phyloP scores from a whole-genome alignment of 37 sponge, comb jelly and placozoan genomes.

The Crambe crambe region DNA sequence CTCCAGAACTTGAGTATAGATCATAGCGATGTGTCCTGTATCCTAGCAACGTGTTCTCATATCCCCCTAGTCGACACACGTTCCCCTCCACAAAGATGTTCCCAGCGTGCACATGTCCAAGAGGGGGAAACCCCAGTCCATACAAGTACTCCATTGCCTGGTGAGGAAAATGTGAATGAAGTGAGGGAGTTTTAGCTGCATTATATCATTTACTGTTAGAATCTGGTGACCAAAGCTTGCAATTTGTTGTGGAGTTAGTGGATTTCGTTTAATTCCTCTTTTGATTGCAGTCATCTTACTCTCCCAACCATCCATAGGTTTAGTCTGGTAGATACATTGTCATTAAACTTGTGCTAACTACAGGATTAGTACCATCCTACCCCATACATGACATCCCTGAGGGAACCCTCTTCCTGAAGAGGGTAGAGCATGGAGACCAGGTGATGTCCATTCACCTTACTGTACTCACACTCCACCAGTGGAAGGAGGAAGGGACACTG shows the following conservation, averaged over 20 bases:
- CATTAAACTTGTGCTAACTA: too few species aligned
- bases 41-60: slow-evolving; percentile 61
- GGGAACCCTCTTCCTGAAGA: not conserved
- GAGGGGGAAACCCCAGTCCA: slow-evolving; percentile 45
- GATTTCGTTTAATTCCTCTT: not conserved
- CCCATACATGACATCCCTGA: not conserved
- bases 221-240: not conserved
- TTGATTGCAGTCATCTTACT: not conserved
- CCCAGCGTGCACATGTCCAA: slow-evolving; percentile 58
- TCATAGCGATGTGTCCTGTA: slow-evolving; percentile 41
- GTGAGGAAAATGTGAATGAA: not conserved
- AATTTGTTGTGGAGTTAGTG: not conserved
- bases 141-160: slow-evolving; percentile 52
- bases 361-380: not conserved
- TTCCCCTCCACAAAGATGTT: slow-evolving; percentile 52
- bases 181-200: not conserved
- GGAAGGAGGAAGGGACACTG: not conserved
- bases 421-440: not conserved
- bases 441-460: not conserved
- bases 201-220: not conserved
- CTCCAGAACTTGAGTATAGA: not conserved
- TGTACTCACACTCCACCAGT: not conserved
- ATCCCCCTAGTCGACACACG: slow-evolving; percentile 43
- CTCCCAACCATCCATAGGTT: not conserved
- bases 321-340: too few species aligned